Base-by-base conservation (phyloP, 2,113 vertebrate genomes). In the Strix aluco region DNA sequence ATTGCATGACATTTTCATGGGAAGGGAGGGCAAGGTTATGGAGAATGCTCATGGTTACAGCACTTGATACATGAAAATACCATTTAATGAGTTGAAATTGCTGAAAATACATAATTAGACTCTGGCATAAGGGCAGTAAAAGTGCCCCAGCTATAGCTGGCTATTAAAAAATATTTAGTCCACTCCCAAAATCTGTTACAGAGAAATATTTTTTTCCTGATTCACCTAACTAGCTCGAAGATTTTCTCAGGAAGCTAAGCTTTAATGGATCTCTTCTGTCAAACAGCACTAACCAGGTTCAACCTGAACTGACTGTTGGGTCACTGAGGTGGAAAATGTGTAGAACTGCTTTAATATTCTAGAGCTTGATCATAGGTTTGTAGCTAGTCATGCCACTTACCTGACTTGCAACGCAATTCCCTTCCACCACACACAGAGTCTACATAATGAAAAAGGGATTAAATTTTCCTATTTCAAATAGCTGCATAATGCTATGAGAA, bases 401-500 rank as follows among this genome's bases (percentile, higher is more conserved):
- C 67, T 26, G 47, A 11, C 38, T 42, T 75, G 40, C 49, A 69
- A 14, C 19, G 25, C 36, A 81, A 11, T 42, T 83, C 46, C 27
- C 29, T 90, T 61, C 67, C 22, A 30, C 3, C 13, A 32, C 30
- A 54, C 15, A 26, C 23, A 32, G 20, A 47, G 21, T 22, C 62
- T 47, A 20, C 0, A 11, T 19, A 59, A 63, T 32, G 30, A 63
- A 81, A 77, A 57, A 57, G n/a, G 75, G 58, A 90, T 85, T 90
- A 66, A 26, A 47, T 61, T 71, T 82, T 78, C 57, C 90, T 78
- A 5, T 86, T 72, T 92, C 59, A 81, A 72, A 85, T 26, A 91
- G 38, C 44, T 83, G 32, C 34, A 57, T 30, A 84, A 83, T 20
- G 32, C 14, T 62, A 10, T 46, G 38, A 61, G 27, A 72, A 63